These are phyloP conservation scores for Ecdyonurus torrentis DNA, from an alignment of 2,888 invertebrate species.

Conservation along the genomic window DNA sequence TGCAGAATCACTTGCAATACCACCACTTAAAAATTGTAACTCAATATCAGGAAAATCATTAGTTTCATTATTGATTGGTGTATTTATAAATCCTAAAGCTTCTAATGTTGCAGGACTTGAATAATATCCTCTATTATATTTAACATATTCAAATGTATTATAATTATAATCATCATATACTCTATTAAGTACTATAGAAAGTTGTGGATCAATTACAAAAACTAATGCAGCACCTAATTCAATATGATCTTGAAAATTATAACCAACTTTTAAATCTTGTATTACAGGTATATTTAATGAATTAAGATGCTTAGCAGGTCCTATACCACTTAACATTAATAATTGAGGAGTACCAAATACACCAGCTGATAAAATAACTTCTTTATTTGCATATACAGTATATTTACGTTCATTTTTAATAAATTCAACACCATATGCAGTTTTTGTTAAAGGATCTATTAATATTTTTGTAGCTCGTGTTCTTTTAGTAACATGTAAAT, in stretches of 20 bases:
- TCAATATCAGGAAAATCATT: slow-evolving; percentile 47
- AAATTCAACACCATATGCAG: slow-evolving; percentile 51
- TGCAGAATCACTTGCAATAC: slow-evolving; percentile 31
- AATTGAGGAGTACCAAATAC: slow-evolving; percentile 10
- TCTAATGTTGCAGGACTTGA: slow-evolving; percentile 49
- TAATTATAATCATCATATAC: too few species aligned
- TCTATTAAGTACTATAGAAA: too few species aligned
- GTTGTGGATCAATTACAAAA: slow-evolving; percentile 27
- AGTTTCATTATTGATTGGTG: slow-evolving; percentile 34
- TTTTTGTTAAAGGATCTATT: slow-evolving; percentile 41
- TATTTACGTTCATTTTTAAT: slow-evolving; percentile 28
- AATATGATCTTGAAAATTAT: slow-evolving; percentile 52
- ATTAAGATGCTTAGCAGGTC: slow-evolving; percentile 9
- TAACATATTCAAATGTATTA: slow-evolving; percentile 32
- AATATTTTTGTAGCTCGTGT: slow-evolving; percentile 44
- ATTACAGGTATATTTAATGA: slow-evolving; percentile 16
- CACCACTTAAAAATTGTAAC: slow-evolving; percentile 39
- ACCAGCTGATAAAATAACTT: slow-evolving; percentile 11
- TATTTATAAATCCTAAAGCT: slow-evolving; percentile 43
- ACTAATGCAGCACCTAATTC: slow-evolving; percentile 45
- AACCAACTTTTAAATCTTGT: slow-evolving; percentile 43
- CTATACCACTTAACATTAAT: slow-evolving; percentile 11
- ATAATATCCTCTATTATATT: slow-evolving; percentile 35
- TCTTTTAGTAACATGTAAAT: slow-evolving; percentile 27
- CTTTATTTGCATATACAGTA: slow-evolving; percentile 7